Conservation (phyloP, 64 coral and sea anemone species). For the Dendrophyllia cribrosa region DNA sequence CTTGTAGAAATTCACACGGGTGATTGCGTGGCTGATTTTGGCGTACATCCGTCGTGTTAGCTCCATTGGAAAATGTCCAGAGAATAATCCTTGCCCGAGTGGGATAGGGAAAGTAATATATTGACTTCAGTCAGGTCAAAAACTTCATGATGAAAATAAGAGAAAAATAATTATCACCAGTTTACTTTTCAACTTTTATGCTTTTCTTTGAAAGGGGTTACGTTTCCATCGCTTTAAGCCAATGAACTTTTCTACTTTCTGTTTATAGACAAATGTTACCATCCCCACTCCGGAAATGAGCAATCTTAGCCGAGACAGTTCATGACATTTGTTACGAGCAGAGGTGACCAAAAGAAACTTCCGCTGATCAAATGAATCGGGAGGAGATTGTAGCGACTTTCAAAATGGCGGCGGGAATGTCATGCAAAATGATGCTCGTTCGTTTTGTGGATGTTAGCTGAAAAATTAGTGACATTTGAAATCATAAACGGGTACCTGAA, state of each 20-base stretch:
- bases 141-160: no score
- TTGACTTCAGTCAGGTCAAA: no score
- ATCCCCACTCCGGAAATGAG: no score
- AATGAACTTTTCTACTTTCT: no score
- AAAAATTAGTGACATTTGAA: neutral
- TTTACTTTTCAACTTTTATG: no score
- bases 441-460: neutral
- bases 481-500: neutral
- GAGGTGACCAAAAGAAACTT: neutral
- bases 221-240: no score
- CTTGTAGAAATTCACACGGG: neutral
- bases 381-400: neutral
- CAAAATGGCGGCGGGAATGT: constrained; percentile 44
- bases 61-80: neutral
- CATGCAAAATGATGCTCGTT: neutral
- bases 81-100: neutral
- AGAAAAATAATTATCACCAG: no score
- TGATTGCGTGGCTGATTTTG: constrained; percentile 42
- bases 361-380: neutral
- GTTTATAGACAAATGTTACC: no score
- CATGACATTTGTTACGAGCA: neutral
- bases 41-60: neutral
- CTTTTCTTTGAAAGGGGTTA: no score
- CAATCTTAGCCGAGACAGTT: neutral
- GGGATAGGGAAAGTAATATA: neutral